Conservation (phyloP, 2,113 vertebrate species). For the Spea bombifrons region DNA sequence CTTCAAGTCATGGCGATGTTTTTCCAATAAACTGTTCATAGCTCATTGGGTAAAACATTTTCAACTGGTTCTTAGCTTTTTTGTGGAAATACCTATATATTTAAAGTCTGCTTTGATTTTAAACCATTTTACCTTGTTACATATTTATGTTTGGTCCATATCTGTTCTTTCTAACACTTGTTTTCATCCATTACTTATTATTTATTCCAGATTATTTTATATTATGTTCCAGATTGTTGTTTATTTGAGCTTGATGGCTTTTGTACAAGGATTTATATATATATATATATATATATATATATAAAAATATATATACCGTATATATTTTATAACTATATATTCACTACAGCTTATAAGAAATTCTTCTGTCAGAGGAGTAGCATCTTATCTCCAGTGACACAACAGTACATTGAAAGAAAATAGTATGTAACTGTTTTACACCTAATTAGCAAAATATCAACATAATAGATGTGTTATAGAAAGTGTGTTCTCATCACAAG, state of each 20-base stretch:
- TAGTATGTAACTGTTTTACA: conserved; percentile 17
- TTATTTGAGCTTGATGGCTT: background rate
- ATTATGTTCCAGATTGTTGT: conserved; percentile 6
- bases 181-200: background rate
- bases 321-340: too few relatives aligned
- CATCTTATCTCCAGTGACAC: accelerated
- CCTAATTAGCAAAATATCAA: conserved; percentile 23
- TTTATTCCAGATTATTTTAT: conserved; percentile 41
- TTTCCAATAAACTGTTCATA: too few relatives aligned
- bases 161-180: background rate
- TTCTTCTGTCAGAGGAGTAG: background rate
- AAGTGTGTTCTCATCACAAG: background rate
- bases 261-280: background rate
- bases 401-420: background rate
- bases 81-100: too few relatives aligned
- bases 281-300: background rate
- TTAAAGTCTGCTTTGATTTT: too few relatives aligned
- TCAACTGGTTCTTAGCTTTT: too few relatives aligned
- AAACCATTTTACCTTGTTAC: too few relatives aligned
- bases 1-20: too few relatives aligned
- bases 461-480: background rate
- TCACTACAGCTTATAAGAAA: too few relatives aligned
- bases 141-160: too few relatives aligned
- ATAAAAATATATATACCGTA: too few relatives aligned
- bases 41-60: too few relatives aligned